Conservation (phyloP, 2,113 vertebrate genomes). For the Hippoglossus stenolepis region DNA sequence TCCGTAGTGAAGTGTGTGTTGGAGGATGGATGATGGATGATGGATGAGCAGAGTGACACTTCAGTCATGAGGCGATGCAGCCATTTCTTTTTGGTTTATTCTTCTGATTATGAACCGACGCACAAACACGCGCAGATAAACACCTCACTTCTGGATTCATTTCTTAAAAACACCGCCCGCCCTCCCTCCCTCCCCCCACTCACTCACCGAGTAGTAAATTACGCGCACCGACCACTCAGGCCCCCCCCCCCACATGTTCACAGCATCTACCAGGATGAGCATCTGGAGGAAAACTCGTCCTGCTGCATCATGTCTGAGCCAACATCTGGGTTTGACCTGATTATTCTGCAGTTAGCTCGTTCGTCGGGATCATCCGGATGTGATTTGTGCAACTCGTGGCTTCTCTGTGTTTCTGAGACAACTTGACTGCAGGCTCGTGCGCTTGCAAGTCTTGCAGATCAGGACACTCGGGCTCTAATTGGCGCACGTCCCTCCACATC, state of each 20-base stretch:
- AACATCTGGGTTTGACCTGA: no score
- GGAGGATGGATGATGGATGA: constrained; percentile 1
- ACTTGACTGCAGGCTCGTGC: neutral
- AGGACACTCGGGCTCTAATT: constrained; percentile 1
- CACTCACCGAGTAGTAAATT: constrained; percentile 55
- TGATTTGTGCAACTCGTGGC: constrained; percentile 48
- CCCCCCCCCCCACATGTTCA: constrained; percentile 47
- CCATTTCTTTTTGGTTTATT: neutral
- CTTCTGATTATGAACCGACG: neutral
- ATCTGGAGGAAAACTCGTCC: neutral
- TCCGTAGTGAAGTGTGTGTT: neutral
- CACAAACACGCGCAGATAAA: neutral
- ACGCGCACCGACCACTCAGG: constrained; percentile 43
- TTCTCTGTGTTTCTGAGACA: constrained; percentile 15
- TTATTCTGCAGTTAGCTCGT: no score
- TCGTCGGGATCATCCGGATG: neutral
- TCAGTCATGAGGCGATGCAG: constrained; percentile 13
- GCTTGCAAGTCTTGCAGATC: neutral
- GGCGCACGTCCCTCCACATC: neutral
- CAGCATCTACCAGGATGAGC: neutral
- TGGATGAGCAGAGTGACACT: constrained; percentile 25
- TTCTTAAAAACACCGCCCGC: constrained; percentile 22
- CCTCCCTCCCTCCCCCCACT: neutral
- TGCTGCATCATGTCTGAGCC: no score
- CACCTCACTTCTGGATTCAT: constrained; percentile 36